Conservation (phyloP, 2,888 invertebrate genomes). For the Bugulina stolonifera region DNA sequence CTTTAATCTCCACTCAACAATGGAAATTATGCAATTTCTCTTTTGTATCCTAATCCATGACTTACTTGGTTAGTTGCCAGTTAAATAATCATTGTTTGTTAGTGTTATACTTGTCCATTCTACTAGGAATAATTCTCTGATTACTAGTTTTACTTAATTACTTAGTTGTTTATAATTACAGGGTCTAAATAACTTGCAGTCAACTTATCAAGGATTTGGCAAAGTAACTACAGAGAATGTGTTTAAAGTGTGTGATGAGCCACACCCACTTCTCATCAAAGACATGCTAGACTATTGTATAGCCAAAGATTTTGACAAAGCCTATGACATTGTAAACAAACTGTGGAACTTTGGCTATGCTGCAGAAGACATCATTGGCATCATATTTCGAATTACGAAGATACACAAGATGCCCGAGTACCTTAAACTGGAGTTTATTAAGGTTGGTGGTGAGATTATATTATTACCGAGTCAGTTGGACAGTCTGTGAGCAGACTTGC, state of each 20-base stretch:
- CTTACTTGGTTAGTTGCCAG: too few relatives aligned
- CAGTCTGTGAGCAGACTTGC: too few relatives aligned
- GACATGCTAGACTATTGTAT: slow-evolving; percentile 82
- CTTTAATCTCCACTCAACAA: too few relatives aligned
- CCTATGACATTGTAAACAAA: slow-evolving; percentile 78
- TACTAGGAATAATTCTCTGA: too few relatives aligned
- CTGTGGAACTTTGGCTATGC: slow-evolving; percentile 92
- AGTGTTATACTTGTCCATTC: too few relatives aligned
- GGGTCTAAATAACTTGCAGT: slow-evolving; percentile 93
- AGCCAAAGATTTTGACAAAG: slow-evolving; percentile 73
- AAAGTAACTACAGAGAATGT: slow-evolving; percentile 88
- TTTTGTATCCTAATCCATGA: too few relatives aligned
- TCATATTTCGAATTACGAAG: slow-evolving; percentile 89
- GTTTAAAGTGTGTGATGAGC: slow-evolving; percentile 97
- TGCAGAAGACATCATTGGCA: slow-evolving; percentile 90
- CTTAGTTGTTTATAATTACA: too few relatives aligned
- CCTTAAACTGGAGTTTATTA: slow-evolving; percentile 75
- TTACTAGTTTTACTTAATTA: too few relatives aligned
- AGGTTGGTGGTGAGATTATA: slow-evolving; percentile 54
- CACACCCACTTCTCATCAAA: slow-evolving; percentile 87
- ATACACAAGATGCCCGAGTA: slow-evolving; percentile 73
- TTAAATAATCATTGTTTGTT: too few relatives aligned
- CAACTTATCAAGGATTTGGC: slow-evolving; percentile 84
- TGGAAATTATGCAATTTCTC: too few relatives aligned
- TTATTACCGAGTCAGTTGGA: too few relatives aligned